A percentile compares a stretch with the other conserved stretches of the same genome.
These are phyloP conservation scores for Bos indicus DNA, from an alignment of 2,113 vertebrate species.

Conservation along the genomic window DNA sequence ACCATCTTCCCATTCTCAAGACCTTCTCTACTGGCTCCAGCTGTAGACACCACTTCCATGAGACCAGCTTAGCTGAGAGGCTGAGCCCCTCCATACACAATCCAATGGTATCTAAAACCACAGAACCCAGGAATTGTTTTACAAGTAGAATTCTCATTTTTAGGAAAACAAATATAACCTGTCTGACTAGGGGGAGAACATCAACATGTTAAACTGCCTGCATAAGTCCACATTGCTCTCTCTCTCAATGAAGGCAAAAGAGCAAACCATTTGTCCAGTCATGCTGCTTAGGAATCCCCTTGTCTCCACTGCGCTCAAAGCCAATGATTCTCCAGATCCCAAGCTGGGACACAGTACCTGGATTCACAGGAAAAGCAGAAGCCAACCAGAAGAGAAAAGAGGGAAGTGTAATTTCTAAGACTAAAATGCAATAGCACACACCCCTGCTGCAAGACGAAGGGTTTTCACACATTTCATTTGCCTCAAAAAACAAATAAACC, in stretches of 20 bases:
- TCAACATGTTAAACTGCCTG: not conserved
- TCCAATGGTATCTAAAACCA: not conserved
- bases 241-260: not conserved
- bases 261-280: not conserved
- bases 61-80: not conserved
- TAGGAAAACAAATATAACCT: not conserved
- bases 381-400: not conserved
- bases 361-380: not conserved
- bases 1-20: not conserved
- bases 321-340: not conserved
- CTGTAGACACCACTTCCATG: not conserved
- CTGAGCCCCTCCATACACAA: not conserved
- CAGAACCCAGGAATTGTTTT: not conserved
- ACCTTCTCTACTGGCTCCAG: not conserved
- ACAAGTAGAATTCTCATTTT: not conserved
- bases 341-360: not conserved
- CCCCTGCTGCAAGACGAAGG: not conserved
- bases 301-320: not conserved
- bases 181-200: not conserved
- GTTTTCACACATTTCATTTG: not conserved
- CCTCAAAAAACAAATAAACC: not conserved
- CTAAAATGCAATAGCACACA: not conserved
- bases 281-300: fast-evolving
- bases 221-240: not conserved
- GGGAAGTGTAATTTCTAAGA: not conserved